Base-by-base conservation (phyloP, 2,888 invertebrate species). In the Cephus pygmeus region DNA sequence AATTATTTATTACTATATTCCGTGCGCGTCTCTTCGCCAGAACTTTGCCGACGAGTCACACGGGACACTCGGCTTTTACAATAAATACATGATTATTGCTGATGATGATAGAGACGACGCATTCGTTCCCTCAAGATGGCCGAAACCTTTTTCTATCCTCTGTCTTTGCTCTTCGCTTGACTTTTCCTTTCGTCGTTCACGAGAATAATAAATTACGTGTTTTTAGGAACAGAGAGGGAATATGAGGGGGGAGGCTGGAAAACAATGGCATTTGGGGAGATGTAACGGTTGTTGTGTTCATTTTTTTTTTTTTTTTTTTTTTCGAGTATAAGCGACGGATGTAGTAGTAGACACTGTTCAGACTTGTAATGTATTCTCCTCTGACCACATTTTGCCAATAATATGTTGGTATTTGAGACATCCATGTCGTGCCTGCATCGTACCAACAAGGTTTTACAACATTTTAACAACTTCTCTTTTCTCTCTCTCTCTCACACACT, bases 311-410 rank as follows among this genome's bases (percentile, higher is more conserved):
- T 30, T 30, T 30, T 30, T 31, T 79, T 78, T 77, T 78, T 81
- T 75, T 80, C 80, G 80, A 84, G 85, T 86, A 86, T 82, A 86
- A 87, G 86, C 87, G 86, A 88, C 82, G 86, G 83, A 88, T 85
- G 86, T 86, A 88, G 84, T 85, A 88, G 86, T 87, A 90, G 87
- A 89, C 88, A 88, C 88, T 89, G 88, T 89, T 90, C 90, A 90
- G 90, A 90, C 90, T 90, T 90, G 89, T 89, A 88, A 88, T 90
- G 89, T 90, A 89, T 90, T 90, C 90, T 90, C 89, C 90, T 90
- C 83, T 85, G 87, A 88, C 87, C 88, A 90, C 85, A 85, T 81
- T 82, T 83, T 84, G 78, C 75, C 78, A 71, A 71, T 71, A 31
- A 56, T 56, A 71, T 34, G 71, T 71, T 71, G 71, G 71, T 71